Base-by-base conservation (phyloP, 1,140 invertebrate genomes). In the Helicoverpa zea region DNA sequence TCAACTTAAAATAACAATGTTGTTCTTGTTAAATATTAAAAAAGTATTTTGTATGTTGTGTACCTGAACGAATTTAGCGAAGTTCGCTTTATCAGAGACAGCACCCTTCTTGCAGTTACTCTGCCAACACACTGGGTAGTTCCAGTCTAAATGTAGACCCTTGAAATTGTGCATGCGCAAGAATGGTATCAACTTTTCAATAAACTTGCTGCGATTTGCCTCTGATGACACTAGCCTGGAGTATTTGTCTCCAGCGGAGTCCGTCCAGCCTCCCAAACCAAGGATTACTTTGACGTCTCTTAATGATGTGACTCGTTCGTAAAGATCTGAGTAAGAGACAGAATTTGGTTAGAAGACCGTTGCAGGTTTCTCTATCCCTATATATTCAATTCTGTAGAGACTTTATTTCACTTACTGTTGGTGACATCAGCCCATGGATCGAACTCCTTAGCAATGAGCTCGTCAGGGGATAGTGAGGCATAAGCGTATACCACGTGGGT, bases 81-180 rank as follows among this genome's bases (percentile, higher is more conserved):
- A 98, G 87, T 98, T 98, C 0, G 96, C 95, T 88, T 96, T 97
- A 87, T 99, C 98, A 1, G 96, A 96, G 0, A 95, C 95, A 0
- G 97, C 97, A 9, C 98, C 98, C 81, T 97, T 97, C 16, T 96
- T 96, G 89, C 98, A 99, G 87, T 98, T 97, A 86, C 97, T 98
- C 84, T 98, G 98, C 98, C 98, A 98, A 84, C 98, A 99, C 61
- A 97, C 97, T 0, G 98, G 98, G 91, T 98, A 99, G 88, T 98
- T 98, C 98, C 98, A 99, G 83, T 98, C 98, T 3, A 99, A 85
- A 81, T 98, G 98, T 0, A 99, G 89, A 16, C 98, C 98, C 79
- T 97, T 96, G 87, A 99, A 98, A 47, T 97, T 96, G 82, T 98
- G 95, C 73, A 96, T 95, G 13, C 96, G 95, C 7, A 99, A 88